Evolutionary conservation across 2,888 invertebrate genomes (phyloP).

Genomic region (Prenolepis imparis): DNA sequence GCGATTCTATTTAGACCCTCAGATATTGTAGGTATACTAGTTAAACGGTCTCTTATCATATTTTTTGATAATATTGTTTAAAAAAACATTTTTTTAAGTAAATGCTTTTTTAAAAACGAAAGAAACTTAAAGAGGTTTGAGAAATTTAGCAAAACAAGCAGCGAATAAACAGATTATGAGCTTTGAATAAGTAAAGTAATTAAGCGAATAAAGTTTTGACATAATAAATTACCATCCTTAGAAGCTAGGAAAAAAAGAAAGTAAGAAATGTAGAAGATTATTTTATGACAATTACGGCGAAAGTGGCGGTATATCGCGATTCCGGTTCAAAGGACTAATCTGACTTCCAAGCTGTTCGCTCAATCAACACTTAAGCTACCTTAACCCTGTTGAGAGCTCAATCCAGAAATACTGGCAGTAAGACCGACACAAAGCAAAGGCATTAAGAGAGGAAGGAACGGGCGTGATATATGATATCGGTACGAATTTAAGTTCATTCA

Average conservation of each 20-base stretch:
- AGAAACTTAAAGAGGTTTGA: not conserved
- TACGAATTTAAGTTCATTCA: conserved; percentile 66
- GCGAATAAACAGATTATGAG: not conserved
- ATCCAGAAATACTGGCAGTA: conserved; percentile 66
- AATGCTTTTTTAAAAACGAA: not conserved
- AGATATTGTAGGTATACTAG: too few species aligned
- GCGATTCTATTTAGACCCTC: too few species aligned
- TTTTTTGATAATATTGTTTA: not conserved
- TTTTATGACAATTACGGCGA: conserved; percentile 20
- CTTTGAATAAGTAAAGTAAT: not conserved
- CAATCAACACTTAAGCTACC: conserved; percentile 73
- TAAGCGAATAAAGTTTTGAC: not conserved
- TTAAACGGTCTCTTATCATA: not conserved
- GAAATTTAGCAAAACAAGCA: not conserved
- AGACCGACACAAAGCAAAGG: conserved; percentile 58
- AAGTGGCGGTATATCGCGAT: conserved; percentile 52
- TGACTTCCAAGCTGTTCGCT: conserved; percentile 60
- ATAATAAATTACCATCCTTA: conserved; percentile 15
- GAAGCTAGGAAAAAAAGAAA: not conserved
- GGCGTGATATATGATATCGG: conserved; percentile 50
- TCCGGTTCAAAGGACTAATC: conserved; percentile 67
- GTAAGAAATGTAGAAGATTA: conserved; percentile 18
- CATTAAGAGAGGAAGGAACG: conserved; percentile 17
- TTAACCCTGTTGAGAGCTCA: conserved; percentile 61
- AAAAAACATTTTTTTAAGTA: not conserved